These are phyloP conservation scores for Parnassius orleans DNA, from an alignment of 2,888 invertebrate species.

Conservation along the genomic window DNA sequence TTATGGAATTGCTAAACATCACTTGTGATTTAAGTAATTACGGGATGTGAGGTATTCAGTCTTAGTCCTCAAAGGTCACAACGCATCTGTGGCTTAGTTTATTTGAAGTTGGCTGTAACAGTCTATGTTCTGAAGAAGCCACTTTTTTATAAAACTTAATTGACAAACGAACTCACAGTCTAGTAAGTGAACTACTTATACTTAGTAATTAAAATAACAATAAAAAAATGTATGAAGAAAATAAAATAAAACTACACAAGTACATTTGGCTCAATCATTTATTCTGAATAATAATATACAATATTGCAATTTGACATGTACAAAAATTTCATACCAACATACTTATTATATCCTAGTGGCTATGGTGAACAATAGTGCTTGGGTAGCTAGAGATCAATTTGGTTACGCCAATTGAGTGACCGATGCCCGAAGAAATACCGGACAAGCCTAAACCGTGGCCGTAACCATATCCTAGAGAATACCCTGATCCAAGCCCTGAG, in stretches of 20 bases:
- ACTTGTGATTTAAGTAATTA: too few relatives aligned
- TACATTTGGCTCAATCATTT: slow-evolving; percentile 24
- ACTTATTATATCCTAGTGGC: slow-evolving; percentile 27
- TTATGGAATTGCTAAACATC: too few relatives aligned
- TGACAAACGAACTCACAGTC: too few relatives aligned
- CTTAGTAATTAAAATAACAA: too few relatives aligned
- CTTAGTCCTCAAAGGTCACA: too few relatives aligned
- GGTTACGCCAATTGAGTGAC: slow-evolving; percentile 26
- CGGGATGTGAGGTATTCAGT: too few relatives aligned
- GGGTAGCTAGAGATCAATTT: slow-evolving; percentile 27
- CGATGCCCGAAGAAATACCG: slow-evolving; percentile 18
- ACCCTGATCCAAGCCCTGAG: slow-evolving; percentile 29
- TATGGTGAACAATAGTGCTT: slow-evolving; percentile 25
- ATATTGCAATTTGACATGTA: slow-evolving; percentile 36
- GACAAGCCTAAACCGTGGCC: slow-evolving; percentile 22
- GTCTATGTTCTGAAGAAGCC: too few relatives aligned
- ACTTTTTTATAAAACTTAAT: too few relatives aligned
- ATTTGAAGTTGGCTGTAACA: too few relatives aligned
- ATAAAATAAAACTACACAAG: slow-evolving; percentile 4
- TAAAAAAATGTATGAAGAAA: too few relatives aligned
- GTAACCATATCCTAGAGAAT: slow-evolving; percentile 23
- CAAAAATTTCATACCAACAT: slow-evolving; percentile 28
- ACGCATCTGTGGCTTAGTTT: fast-evolving
- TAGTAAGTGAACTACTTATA: too few relatives aligned
- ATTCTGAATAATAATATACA: slow-evolving; percentile 28